Evolutionary conservation across 2,113 vertebrate genomes (phyloP).

Genomic region (Thermophis baileyi): DNA sequence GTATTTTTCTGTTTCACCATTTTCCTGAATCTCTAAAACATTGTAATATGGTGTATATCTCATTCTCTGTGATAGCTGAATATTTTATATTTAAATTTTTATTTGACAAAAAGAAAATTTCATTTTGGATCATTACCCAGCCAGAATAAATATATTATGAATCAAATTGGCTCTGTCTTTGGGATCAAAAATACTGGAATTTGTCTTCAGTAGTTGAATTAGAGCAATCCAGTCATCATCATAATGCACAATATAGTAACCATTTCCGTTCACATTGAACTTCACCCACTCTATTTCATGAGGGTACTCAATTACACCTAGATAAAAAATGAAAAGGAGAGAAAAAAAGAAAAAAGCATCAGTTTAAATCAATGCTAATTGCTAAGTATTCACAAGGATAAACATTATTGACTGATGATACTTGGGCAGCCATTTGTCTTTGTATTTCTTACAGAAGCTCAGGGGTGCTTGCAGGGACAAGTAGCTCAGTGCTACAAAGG

Average conservation of each 20-base stretch:
- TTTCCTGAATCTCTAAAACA: neutral
- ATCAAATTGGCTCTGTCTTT: constrained; percentile 88
- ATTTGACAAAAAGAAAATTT: neutral
- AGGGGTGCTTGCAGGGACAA: neutral
- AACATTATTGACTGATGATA: neutral
- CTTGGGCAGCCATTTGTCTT: neutral
- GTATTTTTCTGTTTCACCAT: neutral
- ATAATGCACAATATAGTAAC: constrained; percentile 92
- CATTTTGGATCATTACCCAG: constrained; percentile 69
- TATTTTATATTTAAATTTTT: neutral
- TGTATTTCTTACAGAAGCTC: neutral
- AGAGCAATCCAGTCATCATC: constrained; percentile 77
- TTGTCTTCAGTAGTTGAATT: constrained; percentile 68
- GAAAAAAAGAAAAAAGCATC: constrained; percentile 2
- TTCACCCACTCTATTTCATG: constrained; percentile 86
- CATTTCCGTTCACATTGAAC: constrained; percentile 83
- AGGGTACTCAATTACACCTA: constrained; percentile 77
- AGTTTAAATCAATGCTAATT: neutral
- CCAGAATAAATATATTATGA: constrained; percentile 87
- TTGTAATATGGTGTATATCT: neutral
- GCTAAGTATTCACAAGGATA: neutral
- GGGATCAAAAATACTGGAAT: constrained; percentile 72
- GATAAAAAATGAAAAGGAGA: neutral
- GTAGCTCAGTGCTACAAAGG: neutral
- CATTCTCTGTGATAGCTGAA: neutral